Evolutionary conservation across 2,888 invertebrate species (phyloP).

Genomic region (Orthosia incerta): DNA sequence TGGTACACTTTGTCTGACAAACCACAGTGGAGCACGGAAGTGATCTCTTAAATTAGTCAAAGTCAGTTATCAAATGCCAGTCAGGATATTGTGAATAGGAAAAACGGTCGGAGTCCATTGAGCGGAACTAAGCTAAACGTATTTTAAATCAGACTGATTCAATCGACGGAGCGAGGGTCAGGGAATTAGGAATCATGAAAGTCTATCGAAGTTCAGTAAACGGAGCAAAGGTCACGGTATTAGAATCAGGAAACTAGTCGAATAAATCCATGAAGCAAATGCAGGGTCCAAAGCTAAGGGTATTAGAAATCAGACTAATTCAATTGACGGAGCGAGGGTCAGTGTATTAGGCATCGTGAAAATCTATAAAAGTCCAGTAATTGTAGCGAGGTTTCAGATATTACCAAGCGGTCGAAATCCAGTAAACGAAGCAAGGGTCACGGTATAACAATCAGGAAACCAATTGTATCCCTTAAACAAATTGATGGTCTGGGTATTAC

Average conservation of each 20-base stretch:
- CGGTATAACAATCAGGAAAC: neutral
- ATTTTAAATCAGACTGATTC: no score
- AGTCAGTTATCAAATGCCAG: neutral
- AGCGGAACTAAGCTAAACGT: no score
- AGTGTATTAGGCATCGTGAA: neutral
- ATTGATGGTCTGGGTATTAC: neutral
- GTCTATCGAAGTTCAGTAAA: neutral
- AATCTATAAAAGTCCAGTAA: neutral
- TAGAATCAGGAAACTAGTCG: no score
- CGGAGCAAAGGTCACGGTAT: no score
- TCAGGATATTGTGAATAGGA: neutral
- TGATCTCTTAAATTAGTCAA: no score
- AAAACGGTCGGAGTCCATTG: neutral
- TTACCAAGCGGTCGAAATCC: neutral
- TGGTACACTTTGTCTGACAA: conserved; percentile 15
- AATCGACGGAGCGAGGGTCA: neutral
- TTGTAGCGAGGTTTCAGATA: neutral
- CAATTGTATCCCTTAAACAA: no score
- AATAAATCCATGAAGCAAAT: no score
- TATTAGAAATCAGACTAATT: neutral
- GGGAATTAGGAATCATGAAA: neutral
- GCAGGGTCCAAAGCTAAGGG: no score
- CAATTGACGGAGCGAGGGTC: no score
- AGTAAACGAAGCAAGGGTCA: neutral
- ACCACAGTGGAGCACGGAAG: neutral